Conservation (phyloP, 2,113 vertebrate species). For the Crocuta crocuta region DNA sequence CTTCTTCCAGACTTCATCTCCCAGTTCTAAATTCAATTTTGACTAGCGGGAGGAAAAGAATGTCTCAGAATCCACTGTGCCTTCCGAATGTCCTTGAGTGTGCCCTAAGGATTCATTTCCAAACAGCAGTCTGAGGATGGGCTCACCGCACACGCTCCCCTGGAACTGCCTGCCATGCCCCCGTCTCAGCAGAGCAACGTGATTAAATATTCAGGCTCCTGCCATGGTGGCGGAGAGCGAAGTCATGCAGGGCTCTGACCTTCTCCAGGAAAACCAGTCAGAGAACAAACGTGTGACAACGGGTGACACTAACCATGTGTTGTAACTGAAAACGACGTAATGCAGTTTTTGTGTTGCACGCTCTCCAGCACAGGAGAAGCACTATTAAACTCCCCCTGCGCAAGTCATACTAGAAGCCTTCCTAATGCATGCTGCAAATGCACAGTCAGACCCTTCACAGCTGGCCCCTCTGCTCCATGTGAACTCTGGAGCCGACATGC, state of each 20-base stretch:
- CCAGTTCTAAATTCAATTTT: not conserved
- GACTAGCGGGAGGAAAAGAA: constrained; percentile 52
- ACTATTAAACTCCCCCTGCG: constrained; percentile 53
- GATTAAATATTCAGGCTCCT: constrained; percentile 87
- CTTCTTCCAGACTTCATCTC: not conserved
- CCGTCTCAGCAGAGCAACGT: constrained; percentile 48
- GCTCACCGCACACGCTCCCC: constrained; percentile 56
- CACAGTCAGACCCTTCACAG: not conserved
- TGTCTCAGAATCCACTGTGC: not conserved
- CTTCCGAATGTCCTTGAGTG: constrained; percentile 78
- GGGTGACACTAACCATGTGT: not conserved
- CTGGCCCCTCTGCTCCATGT: not conserved
- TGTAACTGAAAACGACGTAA: constrained; percentile 69
- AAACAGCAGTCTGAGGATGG: constrained; percentile 40
- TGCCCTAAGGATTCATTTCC: constrained; percentile 74
- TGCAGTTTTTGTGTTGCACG: constrained; percentile 71
- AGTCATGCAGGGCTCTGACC: constrained; percentile 77
- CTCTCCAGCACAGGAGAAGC: not conserved
- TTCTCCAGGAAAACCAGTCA: constrained; percentile 74
- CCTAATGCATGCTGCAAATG: not conserved
- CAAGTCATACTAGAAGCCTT: constrained; percentile 51
- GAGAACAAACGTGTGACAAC: constrained; percentile 40
- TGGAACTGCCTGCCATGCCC: constrained; percentile 65
- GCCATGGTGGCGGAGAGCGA: constrained; percentile 51
- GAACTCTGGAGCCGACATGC: accelerated